Evolutionary conservation across 2,797 vertebrate genomes (phyloP).

Genomic region (Syngnathus rostellatus): DNA sequence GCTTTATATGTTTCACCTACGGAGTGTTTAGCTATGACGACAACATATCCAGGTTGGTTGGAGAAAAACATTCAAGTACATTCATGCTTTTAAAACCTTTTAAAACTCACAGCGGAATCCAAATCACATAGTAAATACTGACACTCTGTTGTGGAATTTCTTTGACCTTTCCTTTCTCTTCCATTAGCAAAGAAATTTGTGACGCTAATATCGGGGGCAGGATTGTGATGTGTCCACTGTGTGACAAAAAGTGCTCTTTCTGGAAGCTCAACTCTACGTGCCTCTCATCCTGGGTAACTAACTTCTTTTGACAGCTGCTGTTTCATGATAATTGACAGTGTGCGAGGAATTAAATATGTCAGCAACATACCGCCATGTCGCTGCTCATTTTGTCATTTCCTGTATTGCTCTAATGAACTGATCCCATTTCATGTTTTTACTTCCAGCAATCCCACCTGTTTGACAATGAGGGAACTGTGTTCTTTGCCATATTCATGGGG

Average conservation of each 20-base stretch:
- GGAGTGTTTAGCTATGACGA: constrained; percentile 81
- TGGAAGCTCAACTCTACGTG: constrained; percentile 92
- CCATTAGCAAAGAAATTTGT: constrained; percentile 83
- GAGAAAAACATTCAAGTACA: background rate
- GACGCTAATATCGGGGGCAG: constrained; percentile 75
- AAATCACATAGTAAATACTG: background rate
- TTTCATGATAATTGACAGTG: background rate
- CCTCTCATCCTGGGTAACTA: constrained; percentile 79
- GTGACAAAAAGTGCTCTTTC: constrained; percentile 83
- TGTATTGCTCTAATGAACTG: constrained; percentile 13
- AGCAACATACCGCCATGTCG: constrained; percentile 27
- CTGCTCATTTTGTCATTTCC: background rate
- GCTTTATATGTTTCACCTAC: constrained; percentile 87
- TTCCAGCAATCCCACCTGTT: constrained; percentile 90
- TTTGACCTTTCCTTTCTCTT: background rate
- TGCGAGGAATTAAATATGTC: constrained; percentile 2
- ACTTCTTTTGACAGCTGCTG: background rate
- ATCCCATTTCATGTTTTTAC: constrained; percentile 27
- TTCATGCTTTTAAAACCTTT: background rate
- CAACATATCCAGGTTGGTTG: constrained; percentile 80
- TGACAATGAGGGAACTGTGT: constrained; percentile 92
- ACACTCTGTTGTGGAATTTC: background rate
- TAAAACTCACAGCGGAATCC: background rate
- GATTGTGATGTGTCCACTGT: constrained; percentile 94
- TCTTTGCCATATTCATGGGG: constrained; percentile 97